phyloP scores from a whole-genome alignment of 1,140 invertebrate genomes.

The Drosophila dunni region DNA sequence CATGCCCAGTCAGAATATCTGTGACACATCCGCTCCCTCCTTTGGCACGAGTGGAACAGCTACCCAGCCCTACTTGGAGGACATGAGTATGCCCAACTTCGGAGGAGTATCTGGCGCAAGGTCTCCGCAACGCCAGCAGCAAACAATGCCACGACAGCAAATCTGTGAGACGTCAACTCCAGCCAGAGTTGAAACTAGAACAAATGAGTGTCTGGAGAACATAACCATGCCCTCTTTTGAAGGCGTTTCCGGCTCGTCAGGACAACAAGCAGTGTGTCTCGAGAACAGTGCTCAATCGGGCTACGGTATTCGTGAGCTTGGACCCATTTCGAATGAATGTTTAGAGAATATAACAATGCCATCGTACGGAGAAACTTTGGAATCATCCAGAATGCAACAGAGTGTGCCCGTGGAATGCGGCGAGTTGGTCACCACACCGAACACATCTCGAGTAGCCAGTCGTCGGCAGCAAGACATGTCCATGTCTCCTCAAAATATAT shows the following conservation, averaged over 20 bases:
- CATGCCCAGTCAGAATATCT: neutral
- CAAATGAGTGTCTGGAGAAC: neutral
- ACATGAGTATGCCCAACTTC: conserved; percentile 21
- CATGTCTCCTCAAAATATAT: neutral
- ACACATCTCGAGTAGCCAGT: neutral
- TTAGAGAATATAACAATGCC: conserved; percentile 17
- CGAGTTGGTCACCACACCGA: neutral
- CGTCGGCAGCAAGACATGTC: neutral
- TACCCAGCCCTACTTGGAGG: neutral
- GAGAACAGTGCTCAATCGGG: neutral
- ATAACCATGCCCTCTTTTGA: conserved; percentile 16
- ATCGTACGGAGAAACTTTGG: neutral
- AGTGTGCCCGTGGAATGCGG: no score
- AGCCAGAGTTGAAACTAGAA: neutral
- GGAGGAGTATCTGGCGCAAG: neutral
- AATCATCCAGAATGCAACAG: no score
- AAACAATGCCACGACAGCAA: neutral
- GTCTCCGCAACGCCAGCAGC: neutral
- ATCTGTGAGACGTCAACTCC: neutral
- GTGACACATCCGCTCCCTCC: conserved; percentile 3
- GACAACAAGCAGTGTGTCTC: conserved; percentile 2
- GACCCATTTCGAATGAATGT: neutral
- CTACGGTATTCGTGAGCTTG: neutral
- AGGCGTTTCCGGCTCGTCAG: neutral
- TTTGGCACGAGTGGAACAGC: neutral